A percentile compares a stretch with the other conserved stretches of the same genome.
Evolutionary conservation across 2,113 vertebrate species (phyloP).

Genomic region (Cyphomyrus discorhynchus): DNA sequence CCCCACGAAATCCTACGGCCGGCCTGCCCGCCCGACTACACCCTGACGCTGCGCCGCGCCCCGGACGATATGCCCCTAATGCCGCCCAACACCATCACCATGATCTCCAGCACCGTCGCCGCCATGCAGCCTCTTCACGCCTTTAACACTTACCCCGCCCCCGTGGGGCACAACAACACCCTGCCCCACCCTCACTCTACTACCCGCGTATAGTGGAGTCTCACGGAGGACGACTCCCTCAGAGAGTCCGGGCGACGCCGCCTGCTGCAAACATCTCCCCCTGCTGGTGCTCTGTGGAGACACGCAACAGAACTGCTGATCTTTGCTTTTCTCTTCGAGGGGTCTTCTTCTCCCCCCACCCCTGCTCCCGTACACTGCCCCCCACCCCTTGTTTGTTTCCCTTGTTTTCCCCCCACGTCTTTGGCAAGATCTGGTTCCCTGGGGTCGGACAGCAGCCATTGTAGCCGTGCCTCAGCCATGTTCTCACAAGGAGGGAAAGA

Average conservation of each 20-base stretch:
- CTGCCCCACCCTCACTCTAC: constrained; percentile 87
- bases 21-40: constrained; percentile 84
- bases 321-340: constrained; percentile 16
- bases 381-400: constrained; percentile 24
- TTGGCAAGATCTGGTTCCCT: not conserved
- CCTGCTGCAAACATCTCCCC: constrained; percentile 37
- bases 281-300: constrained; percentile 47
- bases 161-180: constrained; percentile 76
- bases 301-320: constrained; percentile 33
- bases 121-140: constrained; percentile 80
- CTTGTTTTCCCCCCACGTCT: constrained; percentile 25
- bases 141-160: constrained; percentile 79
- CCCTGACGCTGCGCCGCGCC: constrained; percentile 77
- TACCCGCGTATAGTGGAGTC: constrained; percentile 78
- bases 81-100: constrained; percentile 84
- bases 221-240: constrained; percentile 44
- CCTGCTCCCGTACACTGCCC: constrained; percentile 21
- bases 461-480: not conserved
- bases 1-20: constrained; percentile 80
- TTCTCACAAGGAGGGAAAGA: not conserved
- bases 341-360: constrained; percentile 34
- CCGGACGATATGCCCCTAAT: constrained; percentile 82
- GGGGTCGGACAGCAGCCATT: not conserved
- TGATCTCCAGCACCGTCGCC: constrained; percentile 80
- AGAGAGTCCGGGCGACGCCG: constrained; percentile 38